Evolutionary conservation across 2,888 invertebrate genomes (phyloP), one percentile per base, ranked within the genome.

Genomic region (Platycnemis pennipes): DNA sequence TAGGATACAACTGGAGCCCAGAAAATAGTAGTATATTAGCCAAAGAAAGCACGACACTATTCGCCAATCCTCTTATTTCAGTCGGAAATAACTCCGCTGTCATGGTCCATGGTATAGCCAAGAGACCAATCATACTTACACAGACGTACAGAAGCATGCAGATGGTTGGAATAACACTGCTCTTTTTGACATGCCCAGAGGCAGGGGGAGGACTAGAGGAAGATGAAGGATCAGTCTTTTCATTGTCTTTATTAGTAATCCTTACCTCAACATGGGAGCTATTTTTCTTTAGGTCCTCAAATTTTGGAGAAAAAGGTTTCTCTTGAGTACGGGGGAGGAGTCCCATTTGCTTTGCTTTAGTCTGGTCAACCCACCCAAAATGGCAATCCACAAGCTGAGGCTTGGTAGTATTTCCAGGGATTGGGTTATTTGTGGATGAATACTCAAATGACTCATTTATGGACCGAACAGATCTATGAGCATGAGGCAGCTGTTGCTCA

Each of bases 31-130:
- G 96, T 49, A 97, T 95, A 95, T 97, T 97, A 0, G 97, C 97
- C 95, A 97, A 96, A 63, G 97, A 97, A 95, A 97, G 97, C 88
- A 97, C 96, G 87, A 97, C 96, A 19, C 97, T 97, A 95, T 97
- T 97, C 0, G 97, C 97, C n/a, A 97, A 96, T 4, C 97, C 97
- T 26, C 97, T 96, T 88, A 97, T 97, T 95, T 97, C 97, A 2
- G 97, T 96, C 0, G 97, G 97, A 95, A 97, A 97, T 11, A 97
- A 96, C 96, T 97, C 97, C 0, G 97, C 97, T 0, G 97, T 97
- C 97, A 97, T 97, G n/a, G 97, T 97, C 97, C 97, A 97, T 0
- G 97, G 97, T 42, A 97, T 97, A 16, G 97, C 97, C 77, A 97
- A 96, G 95, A 97, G 96, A 0, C 97, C 97, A 86, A 97, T 96